These are phyloP conservation scores for Pygoscelis adeliae DNA, from an alignment of 2,113 vertebrate genomes.

Conservation along the genomic window DNA sequence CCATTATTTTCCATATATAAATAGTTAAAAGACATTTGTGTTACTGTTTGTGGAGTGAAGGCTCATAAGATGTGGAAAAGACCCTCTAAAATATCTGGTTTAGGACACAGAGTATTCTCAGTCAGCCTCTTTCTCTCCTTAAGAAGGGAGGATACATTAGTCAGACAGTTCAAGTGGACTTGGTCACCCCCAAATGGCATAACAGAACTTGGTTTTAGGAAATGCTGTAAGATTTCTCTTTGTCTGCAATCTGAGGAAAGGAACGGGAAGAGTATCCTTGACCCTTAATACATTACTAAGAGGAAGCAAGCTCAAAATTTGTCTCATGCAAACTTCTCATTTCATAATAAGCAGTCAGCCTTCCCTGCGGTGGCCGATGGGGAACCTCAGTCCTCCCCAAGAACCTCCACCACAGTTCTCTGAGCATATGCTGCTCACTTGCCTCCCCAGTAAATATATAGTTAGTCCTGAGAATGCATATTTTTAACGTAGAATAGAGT, in stretches of 20 bases:
- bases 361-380: fast-evolving
- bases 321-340: not conserved
- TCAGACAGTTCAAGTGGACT: not conserved
- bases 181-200: not conserved
- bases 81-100: fast-evolving
- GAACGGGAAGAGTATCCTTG: fast-evolving
- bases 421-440: not conserved
- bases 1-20: not conserved
- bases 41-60: not conserved
- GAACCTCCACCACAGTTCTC: fast-evolving
- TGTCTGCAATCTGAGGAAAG: not conserved
- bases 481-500: not conserved
- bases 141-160: not conserved
- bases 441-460: not conserved
- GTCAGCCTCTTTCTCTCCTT: not conserved
- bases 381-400: not conserved
- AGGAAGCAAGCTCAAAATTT: not conserved
- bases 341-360: not conserved
- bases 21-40: not conserved
- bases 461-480: not conserved
- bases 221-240: not conserved
- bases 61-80: not conserved
- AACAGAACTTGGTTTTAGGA: not conserved
- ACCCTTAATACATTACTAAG: not conserved
- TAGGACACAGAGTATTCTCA: not conserved